phyloP scores from a whole-genome alignment of 1,140 invertebrate genomes.

The Drosophila bocqueti region DNA sequence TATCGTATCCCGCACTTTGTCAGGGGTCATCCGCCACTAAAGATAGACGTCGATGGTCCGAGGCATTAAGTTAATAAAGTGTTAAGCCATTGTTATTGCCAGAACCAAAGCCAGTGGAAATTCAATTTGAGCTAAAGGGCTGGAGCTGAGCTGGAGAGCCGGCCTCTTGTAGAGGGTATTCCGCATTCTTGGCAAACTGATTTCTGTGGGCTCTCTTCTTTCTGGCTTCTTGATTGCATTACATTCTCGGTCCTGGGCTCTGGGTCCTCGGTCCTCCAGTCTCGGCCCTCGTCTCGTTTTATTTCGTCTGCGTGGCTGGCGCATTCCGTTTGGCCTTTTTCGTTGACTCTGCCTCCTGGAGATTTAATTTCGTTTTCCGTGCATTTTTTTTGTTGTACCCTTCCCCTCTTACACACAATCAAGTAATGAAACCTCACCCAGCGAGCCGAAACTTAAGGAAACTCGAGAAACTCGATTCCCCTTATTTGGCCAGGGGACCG shows the following conservation, averaged over 20 bases:
- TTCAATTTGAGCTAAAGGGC: constrained; percentile 22
- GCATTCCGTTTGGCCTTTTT: constrained; percentile 50
- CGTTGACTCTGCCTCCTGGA: constrained; percentile 40
- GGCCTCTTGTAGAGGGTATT: constrained; percentile 36
- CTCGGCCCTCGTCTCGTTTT: constrained; percentile 2
- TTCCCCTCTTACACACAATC: constrained; percentile 46
- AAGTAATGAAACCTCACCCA: constrained; percentile 65
- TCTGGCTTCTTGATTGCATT: constrained; percentile 59
- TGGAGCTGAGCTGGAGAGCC: background rate
- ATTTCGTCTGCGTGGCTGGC: constrained; percentile 38
- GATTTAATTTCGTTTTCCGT: constrained; percentile 52
- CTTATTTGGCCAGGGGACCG: constrained; percentile 17
- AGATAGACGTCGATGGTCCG: constrained; percentile 2
- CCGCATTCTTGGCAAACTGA: constrained; percentile 16
- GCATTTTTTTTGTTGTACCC: constrained; percentile 32
- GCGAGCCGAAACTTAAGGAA: constrained; percentile 28
- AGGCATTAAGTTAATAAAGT: constrained; percentile 34
- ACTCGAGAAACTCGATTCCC: constrained; percentile 15
- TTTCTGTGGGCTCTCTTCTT: constrained; percentile 18
- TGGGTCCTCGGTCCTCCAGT: background rate
- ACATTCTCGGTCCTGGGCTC: constrained; percentile 9
- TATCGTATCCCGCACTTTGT: constrained; percentile 10
- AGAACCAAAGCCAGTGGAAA: constrained; percentile 14
- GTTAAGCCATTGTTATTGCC: constrained; percentile 34
- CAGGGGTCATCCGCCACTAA: constrained; percentile 33